These are phyloP conservation scores for Drosophila conformis DNA, from an alignment of 2,888 invertebrate genomes.

Conservation along the genomic window DNA sequence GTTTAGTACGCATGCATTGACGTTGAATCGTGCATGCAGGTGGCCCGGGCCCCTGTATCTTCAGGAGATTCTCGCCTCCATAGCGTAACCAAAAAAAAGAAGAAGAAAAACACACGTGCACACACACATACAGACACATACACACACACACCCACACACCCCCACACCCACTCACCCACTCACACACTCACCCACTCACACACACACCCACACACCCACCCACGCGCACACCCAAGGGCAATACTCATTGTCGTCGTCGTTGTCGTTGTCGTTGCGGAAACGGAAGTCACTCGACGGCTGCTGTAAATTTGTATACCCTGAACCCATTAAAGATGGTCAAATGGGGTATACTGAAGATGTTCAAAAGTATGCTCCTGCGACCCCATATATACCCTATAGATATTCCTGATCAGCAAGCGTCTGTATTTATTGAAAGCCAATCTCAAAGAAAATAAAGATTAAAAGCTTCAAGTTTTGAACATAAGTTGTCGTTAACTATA, in stretches of 20 bases:
- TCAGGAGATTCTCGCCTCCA: too few species aligned
- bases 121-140: too few species aligned
- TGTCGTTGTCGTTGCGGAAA: conserved; percentile 61
- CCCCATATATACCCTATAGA: neutral
- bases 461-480: too few species aligned
- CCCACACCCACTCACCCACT: neutral
- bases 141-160: neutral
- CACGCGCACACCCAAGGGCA: conserved; percentile 1
- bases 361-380: neutral
- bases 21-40: too few species aligned
- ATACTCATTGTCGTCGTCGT: conserved; percentile 26
- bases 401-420: neutral
- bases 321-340: neutral
- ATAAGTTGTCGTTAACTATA: too few species aligned
- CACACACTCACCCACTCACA: neutral
- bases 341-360: neutral
- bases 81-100: too few species aligned
- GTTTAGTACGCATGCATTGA: too few species aligned
- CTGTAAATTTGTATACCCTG: conserved; percentile 17
- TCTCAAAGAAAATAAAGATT: neutral
- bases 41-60: too few species aligned
- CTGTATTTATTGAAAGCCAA: neutral
- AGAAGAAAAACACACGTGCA: too few species aligned
- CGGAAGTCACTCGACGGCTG: conserved; percentile 77
- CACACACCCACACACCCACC: neutral